Base-by-base conservation (phyloP, 2,113 vertebrate genomes). In the Strigops habroptila region DNA sequence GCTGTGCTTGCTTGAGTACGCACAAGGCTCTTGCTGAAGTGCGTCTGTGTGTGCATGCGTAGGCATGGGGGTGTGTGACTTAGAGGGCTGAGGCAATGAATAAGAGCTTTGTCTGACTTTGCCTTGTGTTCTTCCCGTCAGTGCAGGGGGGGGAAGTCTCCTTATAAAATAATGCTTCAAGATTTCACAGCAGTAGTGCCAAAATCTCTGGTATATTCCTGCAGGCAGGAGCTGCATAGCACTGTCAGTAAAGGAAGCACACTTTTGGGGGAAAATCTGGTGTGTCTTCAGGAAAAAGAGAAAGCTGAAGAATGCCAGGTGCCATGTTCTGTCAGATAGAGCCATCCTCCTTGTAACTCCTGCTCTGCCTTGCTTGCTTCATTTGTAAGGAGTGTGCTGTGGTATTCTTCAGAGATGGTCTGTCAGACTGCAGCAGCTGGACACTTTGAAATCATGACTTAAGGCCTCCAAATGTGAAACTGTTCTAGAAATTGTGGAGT, bases 371-470 rank as follows among this genome's bases (percentile, higher is more conserved):
- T 46, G 12, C 59, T 80, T 57, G 12, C 64, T 81, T 59, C 39
- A 0, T 48, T 44, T 25, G 1, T 8, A 25, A 46, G 68, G 67
- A 52, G 44, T 0, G 0, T n/a, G 52, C 41, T 28, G 3, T 22
- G 41, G 19, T 28, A 49, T 82, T 94, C 9, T 75, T 37, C 48
- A 44, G 63, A 44, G 55, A 28, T 28, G 14, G 10, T 19, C 62
- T 81, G 53, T 55, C 4, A 16, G 33, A 10, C 16, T 65, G 22
- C 39, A 55, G 70, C 74, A 62, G 33, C n/a, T 44, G 49, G 35
- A 16, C 30, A 4, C 48, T 75, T 78, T 17, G 37, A 90, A 79
- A 80, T 87, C 35, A 3, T 43, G 35, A 27, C 16, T 60, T 33
- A 60, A 37, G 74, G 27, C 25, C 49, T 92, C 49, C 77, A 85